Conservation (phyloP, 2,888 invertebrate genomes). For the Hesperia comma region DNA sequence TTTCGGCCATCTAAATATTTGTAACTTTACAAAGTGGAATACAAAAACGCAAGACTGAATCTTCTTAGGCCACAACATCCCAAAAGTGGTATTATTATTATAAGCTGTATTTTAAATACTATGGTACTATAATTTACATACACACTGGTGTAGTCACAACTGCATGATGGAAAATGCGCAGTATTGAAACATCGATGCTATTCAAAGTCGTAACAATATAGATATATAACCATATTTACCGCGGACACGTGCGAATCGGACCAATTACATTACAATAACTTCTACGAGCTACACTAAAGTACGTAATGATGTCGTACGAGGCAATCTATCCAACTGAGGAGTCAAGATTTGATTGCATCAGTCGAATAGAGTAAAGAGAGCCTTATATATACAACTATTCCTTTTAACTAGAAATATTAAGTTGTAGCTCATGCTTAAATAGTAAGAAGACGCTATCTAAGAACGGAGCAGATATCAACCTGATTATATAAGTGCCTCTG, state of each 20-base stretch:
- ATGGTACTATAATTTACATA: constrained; percentile 31
- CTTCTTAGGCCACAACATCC: constrained; percentile 43
- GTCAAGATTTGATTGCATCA: neutral
- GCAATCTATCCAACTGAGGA: constrained; percentile 10
- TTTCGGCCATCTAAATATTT: constrained; percentile 53
- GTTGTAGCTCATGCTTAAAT: constrained; percentile 21
- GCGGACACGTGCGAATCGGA: constrained; percentile 22
- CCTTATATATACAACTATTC: constrained; percentile 22
- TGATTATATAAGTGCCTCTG: neutral
- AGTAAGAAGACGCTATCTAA: constrained; percentile 23
- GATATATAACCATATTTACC: neutral
- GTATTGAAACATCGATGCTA: constrained; percentile 40
- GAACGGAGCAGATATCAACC: neutral
- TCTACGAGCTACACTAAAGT: constrained; percentile 7
- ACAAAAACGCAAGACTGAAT: constrained; percentile 37
- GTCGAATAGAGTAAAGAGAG: constrained; percentile 21
- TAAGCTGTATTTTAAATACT: constrained; percentile 38
- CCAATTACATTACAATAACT: neutral
- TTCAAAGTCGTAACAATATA: constrained; percentile 17
- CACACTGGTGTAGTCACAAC: constrained; percentile 29
- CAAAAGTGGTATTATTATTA: constrained; percentile 32
- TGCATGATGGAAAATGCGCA: constrained; percentile 51
- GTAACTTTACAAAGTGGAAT: constrained; percentile 44
- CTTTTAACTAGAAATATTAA: constrained; percentile 10
- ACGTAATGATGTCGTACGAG: constrained; percentile 10